These are phyloP conservation scores for Itoplectis maculator DNA, from an alignment of 2,888 invertebrate species.

Conservation along the genomic window DNA sequence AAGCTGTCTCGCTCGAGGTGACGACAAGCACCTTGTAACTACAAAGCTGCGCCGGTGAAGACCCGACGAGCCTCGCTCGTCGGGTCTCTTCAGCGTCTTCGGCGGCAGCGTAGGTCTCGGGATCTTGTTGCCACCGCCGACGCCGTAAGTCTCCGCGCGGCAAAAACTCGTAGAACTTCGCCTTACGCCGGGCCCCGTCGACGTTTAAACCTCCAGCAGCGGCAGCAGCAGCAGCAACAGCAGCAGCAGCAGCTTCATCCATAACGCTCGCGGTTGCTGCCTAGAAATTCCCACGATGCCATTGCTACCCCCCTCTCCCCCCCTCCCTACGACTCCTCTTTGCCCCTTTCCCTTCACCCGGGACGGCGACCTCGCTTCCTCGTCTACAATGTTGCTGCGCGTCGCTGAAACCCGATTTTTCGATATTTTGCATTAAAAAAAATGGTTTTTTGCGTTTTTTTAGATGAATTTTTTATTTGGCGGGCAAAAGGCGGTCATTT, in stretches of 20 bases:
- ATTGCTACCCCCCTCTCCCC: slow-evolving; percentile 77
- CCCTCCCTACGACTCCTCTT: slow-evolving; percentile 20
- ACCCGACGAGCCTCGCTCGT: too few relatives aligned
- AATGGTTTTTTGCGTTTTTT: not conserved
- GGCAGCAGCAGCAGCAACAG: too few relatives aligned
- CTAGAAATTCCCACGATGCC: slow-evolving; percentile 80
- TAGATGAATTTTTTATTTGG: too few relatives aligned
- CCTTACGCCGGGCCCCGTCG: slow-evolving; percentile 60
- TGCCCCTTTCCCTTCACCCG: slow-evolving; percentile 49
- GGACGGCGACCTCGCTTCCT: slow-evolving; percentile 73
- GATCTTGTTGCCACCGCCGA: slow-evolving; percentile 1
- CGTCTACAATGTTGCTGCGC: slow-evolving; percentile 31
- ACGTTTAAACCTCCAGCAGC: slow-evolving; percentile 41
- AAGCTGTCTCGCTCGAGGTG: too few relatives aligned
- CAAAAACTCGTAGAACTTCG: slow-evolving; percentile 66
- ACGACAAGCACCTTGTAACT: too few relatives aligned
- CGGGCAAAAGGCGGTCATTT: too few relatives aligned
- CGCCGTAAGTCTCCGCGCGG: slow-evolving; percentile 10
- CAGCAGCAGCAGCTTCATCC: slow-evolving; percentile 39
- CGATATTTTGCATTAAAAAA: not conserved
- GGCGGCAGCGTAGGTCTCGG: too few relatives aligned
- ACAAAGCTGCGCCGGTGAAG: too few relatives aligned
- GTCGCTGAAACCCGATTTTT: slow-evolving; percentile 2
- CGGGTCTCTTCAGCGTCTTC: too few relatives aligned
- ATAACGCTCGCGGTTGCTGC: slow-evolving; percentile 46